A percentile compares a stretch with the other conserved stretches of the same genome.
phyloP scores from a whole-genome alignment of 2,888 invertebrate species.

The Spodoptera picta region DNA sequence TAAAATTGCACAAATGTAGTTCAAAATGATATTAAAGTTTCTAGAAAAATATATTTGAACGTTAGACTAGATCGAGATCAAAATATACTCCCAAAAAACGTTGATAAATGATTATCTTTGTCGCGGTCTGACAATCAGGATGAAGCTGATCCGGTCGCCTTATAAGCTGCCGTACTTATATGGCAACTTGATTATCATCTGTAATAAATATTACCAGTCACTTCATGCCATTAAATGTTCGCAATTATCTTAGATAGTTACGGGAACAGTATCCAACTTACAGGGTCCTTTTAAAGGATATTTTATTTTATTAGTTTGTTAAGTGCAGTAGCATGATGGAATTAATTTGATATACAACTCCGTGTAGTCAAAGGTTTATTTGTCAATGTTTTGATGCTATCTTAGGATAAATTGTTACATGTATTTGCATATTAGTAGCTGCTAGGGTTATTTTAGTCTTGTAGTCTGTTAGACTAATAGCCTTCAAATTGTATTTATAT shows the following conservation, averaged over 20 bases:
- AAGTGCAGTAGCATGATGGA: conserved; percentile 31
- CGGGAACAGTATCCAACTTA: conserved; percentile 28
- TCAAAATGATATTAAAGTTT: background rate
- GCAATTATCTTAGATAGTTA: conserved; percentile 46
- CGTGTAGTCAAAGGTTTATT: conserved; percentile 8
- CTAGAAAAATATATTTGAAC: conserved; percentile 4
- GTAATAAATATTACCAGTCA: conserved; percentile 55
- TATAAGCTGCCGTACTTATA: conserved; percentile 60
- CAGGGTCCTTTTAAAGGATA: conserved; percentile 28
- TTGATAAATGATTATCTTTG: conserved; percentile 32
- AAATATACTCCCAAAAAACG: conserved; percentile 19
- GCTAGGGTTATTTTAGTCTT: background rate
- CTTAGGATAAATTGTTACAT: conserved; percentile 23
- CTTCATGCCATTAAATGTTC: conserved; percentile 47
- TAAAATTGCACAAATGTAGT: background rate
- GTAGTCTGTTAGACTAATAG: background rate
- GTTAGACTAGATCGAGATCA: background rate
- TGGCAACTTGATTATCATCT: conserved; percentile 65
- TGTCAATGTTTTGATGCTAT: conserved; percentile 26
- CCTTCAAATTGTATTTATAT: background rate
- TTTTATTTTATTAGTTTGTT: conserved; percentile 37
- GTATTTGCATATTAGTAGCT: conserved; percentile 4
- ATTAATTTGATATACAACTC: conserved; percentile 37
- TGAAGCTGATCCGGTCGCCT: conserved; percentile 37
- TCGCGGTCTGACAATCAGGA: conserved; percentile 34